phyloP scores from a whole-genome alignment of 2,888 invertebrate species.

The Arctia plantaginis region DNA sequence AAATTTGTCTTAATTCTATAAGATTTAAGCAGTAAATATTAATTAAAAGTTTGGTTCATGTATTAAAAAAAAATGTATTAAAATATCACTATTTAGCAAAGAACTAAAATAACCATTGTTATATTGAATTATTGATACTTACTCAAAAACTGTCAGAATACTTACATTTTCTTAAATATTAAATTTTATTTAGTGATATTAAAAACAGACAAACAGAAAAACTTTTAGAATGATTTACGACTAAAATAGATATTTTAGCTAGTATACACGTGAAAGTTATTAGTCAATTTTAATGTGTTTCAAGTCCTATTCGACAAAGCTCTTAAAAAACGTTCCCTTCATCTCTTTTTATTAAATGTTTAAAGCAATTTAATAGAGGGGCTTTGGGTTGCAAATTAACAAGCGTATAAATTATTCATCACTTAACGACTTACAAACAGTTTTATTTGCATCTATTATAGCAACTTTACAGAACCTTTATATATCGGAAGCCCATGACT shows the following conservation, averaged over 20 bases:
- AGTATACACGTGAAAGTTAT: background rate
- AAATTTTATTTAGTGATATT: background rate
- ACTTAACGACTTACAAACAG: conserved; percentile 33
- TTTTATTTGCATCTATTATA: conserved; percentile 45
- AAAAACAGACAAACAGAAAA: background rate
- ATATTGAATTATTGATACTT: too few relatives aligned
- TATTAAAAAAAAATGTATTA: too few relatives aligned
- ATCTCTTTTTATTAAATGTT: conserved; percentile 17
- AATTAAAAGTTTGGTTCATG: too few relatives aligned
- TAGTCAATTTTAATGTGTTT: background rate
- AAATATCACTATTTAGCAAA: too few relatives aligned
- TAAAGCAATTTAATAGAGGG: conserved; percentile 34
- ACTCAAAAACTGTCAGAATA: background rate
- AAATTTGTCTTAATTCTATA: too few relatives aligned
- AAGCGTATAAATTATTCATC: conserved; percentile 46
- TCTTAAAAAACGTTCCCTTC: conserved; percentile 13
- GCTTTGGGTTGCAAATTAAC: conserved; percentile 51
- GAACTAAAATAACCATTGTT: too few relatives aligned
- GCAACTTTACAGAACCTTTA: background rate
- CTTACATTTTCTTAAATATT: background rate
- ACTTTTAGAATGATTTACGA: too few relatives aligned
- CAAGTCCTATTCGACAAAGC: conserved; percentile 7
- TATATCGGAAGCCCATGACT: background rate
- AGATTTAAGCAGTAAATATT: too few relatives aligned
- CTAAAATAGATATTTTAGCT: background rate